phyloP scores from a whole-genome alignment of 2,113 vertebrate genomes.

The Pseudopodoces humilis region DNA sequence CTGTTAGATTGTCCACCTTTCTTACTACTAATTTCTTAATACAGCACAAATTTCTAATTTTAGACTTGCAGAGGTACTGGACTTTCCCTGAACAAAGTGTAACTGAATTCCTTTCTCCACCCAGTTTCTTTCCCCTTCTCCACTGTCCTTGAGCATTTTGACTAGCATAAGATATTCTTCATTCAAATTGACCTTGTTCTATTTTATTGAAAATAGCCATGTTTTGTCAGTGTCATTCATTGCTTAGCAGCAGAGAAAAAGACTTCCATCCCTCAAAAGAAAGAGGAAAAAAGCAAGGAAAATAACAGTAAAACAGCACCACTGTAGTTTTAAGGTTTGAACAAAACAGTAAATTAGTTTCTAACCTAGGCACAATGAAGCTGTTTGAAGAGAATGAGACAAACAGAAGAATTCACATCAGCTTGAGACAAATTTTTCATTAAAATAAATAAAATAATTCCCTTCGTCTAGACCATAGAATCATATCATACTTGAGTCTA shows the following conservation, averaged over 20 bases:
- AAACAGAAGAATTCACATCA: not conserved
- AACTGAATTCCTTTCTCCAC: constrained; percentile 6
- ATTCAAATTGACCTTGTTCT: constrained; percentile 22
- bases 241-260: not conserved
- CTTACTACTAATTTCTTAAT: constrained; percentile 25
- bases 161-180: not conserved
- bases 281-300: not conserved
- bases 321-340: not conserved
- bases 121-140: not conserved
- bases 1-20: not conserved
- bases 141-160: not conserved
- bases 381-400: not conserved
- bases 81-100: not conserved
- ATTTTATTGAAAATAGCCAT: not conserved
- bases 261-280: not conserved
- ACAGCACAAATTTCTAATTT: constrained; percentile 21
- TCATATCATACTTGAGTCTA: not conserved
- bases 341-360: not conserved
- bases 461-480: not conserved
- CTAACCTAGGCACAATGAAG: not conserved
- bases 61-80: constrained; percentile 1
- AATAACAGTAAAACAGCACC: not conserved
- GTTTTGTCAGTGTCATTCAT: not conserved
- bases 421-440: not conserved
- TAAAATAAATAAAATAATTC: not conserved